Evolutionary conservation across 2,888 invertebrate species (phyloP), one percentile per base, ranked within the genome.

Genomic region (Dynastes grantii): DNA sequence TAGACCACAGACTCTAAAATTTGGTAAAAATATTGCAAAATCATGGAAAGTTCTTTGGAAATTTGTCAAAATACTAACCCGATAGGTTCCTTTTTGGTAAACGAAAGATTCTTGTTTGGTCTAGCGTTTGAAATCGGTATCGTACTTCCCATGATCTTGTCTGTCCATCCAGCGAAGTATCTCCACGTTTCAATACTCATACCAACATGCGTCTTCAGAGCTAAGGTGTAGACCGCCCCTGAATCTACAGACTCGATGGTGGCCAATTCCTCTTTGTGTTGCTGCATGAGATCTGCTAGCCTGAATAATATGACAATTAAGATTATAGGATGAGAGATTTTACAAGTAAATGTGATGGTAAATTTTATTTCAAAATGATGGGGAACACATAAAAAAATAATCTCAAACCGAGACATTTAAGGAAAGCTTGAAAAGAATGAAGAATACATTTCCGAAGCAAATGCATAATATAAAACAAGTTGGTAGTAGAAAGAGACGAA

Each of bases 131-230:
- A 95, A 76, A 98, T 96, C 0, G 98, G 98, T 83, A 98, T 96
- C 0, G 97, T 97, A 13, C 92, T 90, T 0, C 98, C 98, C 86
- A 96, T 95, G 77, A 97, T 98, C 89, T 98, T 98, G 89, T 98
- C 98, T 85, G 96, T 94, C 97, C 98, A 98, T 2, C 98, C 98
- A 2, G 98, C 98, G 89, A 97, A 98, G 88, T 98, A 98, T 55
- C 96, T 91, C 96, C 98, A 98, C 0, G 97, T 97, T 86, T 98
- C 98, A 73, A 98, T 97, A 16, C 98, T 98, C 98, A 99, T 98
- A 77, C 98, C 98, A 4, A 99, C 91, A 89, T 98, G 98, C 0
- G 98, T 98, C 88, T 99, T 99, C 16, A 98, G 88, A 0, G 98
- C 98, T 67, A 99, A 90, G 0, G 98, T 98, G 89, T 98, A 99